Base-by-base conservation (phyloP, 2,888 invertebrate genomes). In the Trachelus troglodyta region DNA sequence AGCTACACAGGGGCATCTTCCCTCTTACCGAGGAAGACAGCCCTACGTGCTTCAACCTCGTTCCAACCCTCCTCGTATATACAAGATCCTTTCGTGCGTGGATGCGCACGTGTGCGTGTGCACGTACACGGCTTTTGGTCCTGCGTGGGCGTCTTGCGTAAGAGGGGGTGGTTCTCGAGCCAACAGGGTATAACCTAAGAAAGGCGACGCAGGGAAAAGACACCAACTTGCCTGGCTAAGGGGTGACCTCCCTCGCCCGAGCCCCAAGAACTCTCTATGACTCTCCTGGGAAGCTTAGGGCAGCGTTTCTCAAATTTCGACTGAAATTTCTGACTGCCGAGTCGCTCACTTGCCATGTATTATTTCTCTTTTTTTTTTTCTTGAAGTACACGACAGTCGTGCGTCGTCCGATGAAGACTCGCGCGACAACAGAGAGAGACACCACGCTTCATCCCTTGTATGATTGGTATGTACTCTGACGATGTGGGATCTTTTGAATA, bases 241-340 rank as follows among this genome's bases (percentile, higher is more conserved):
- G 76, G 80, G 76, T 75, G 74, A 71, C 75, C 34, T 74, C 35
- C 77, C 34, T 69, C 76, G 74, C 68, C 40, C 37, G 73, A 78
- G 76, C 75, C 78, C 78, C 78, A 37, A 78, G 76, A 23, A 81
- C 77, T 71, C 75, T 82, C 69, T 83, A 85, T 81, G 83, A 81
- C 79, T 84, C 86, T 83, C 86, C 75, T 69, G 85, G 85, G 86
- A 83, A 76, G 77, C 81, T 81, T 77, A 56, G 69, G 33, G 73
- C 86, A 86, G 86, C 81, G 86, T 83, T 79, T 85, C 85, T 86
- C 86, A 86, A 84, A 82, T 81, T 80, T 80, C 79, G 79, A 79
- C 79, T 12, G 4, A 34, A 35, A 4, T 11, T 23, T 40, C 56
- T 4, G 71, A 56, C 56, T 23, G 56, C 9, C 23, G 23, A 9